Evolutionary conservation across 2,888 invertebrate genomes (phyloP).

Genomic region (Ceramica pisi): DNA sequence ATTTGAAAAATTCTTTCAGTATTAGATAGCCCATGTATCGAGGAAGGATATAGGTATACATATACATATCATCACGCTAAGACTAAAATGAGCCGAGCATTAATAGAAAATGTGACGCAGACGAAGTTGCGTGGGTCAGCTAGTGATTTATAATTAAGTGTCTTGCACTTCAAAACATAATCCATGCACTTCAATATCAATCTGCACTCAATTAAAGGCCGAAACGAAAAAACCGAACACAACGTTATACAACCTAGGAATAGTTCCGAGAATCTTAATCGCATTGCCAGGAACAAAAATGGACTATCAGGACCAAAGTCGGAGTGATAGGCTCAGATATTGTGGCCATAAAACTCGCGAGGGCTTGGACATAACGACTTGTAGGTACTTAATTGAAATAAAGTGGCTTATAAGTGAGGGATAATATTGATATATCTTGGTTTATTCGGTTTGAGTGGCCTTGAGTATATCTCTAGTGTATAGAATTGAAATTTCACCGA

Average conservation of each 20-base stretch:
- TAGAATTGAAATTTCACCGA: background rate
- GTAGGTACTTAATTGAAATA: conserved; percentile 29
- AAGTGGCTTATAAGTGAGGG: conserved; percentile 16
- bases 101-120: too few species aligned
- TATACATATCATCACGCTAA: too few species aligned
- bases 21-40: too few species aligned
- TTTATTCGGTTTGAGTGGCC: background rate
- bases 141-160: too few species aligned
- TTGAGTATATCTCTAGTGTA: background rate
- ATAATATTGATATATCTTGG: conserved; percentile 6
- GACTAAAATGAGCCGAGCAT: too few species aligned
- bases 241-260: background rate
- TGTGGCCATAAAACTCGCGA: conserved; percentile 62
- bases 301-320: conserved; percentile 47
- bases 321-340: conserved; percentile 43
- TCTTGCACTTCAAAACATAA: too few species aligned
- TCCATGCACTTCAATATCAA: background rate
- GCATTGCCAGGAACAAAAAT: conserved; percentile 35
- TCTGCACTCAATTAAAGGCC: background rate
- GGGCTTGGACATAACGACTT: background rate
- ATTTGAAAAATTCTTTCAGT: too few species aligned
- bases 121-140: too few species aligned
- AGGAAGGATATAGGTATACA: too few species aligned
- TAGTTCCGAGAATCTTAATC: background rate
- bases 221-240: background rate